Percentiles rank a stretch among this genome's conserved stretches.
Evolutionary conservation across 2,888 invertebrate genomes (phyloP).

Genomic region (Sesamia inferens): DNA sequence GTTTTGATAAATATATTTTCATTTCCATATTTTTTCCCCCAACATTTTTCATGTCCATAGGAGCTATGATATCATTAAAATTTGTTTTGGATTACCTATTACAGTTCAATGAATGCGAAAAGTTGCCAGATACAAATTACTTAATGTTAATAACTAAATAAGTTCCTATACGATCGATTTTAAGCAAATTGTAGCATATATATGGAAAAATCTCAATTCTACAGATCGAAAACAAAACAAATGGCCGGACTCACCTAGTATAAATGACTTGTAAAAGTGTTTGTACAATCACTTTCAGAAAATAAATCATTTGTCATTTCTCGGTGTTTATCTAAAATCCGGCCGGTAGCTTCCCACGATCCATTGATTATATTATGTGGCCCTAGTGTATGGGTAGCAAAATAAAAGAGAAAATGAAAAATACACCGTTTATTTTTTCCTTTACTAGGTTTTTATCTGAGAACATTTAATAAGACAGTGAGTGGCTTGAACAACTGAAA

Average conservation of each 20-base stretch:
- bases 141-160: neutral
- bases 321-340: neutral
- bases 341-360: neutral
- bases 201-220: neutral
- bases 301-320: no score
- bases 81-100: neutral
- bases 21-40: slow-evolving; percentile 17
- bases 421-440: neutral
- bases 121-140: neutral
- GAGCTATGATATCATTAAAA: neutral
- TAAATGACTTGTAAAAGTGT: no score
- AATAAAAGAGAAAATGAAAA: neutral
- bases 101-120: neutral
- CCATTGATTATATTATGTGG: neutral
- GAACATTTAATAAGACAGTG: neutral
- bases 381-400: no score
- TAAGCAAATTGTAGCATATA: neutral
- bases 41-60: no score
- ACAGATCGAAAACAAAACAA: neutral
- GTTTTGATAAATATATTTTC: neutral
- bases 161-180: no score
- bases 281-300: no score
- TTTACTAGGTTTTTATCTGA: neutral
- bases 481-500: slow-evolving; percentile 6
- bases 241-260: no score